Base-by-base conservation (phyloP, 2,113 vertebrate species). In the Sapayoa aenigma region DNA sequence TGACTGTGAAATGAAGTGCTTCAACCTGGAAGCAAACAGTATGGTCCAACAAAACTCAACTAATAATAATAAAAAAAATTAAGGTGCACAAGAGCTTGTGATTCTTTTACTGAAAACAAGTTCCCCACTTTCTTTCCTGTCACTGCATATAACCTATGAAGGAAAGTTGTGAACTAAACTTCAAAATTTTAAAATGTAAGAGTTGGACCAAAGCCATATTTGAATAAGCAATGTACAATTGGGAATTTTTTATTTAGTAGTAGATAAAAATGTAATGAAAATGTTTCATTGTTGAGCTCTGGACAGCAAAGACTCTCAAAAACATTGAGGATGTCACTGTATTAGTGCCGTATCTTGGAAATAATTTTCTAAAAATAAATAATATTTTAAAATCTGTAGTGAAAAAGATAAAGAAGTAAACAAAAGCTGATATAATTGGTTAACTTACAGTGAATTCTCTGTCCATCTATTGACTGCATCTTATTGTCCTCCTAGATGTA, bases 321-420 rank as follows among this genome's bases (percentile, higher is more conserved):
- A 77, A 33, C 33, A 15, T 35, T 69, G 28, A 67, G 19, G 21
- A 39, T 71, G 7, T 37, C 37, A 13, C 5, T 53, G 14, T 62
- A 21, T 52, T 39, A 5, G 1, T 69, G 6, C 4, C n/a, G 22
- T 23, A 79, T 68, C 4, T 39, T 31, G 13, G 10, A 85, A 85
- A 72, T 7, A 33, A 33, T 44, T 22, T 0, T 42, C 11, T 15
- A 20, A 2, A 44, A 16, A 62, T n/a, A 78, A 78, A 63, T 22
- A 0, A 0, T 33, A 65, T 19, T 23, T 78, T 72, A 25, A 31
- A 21, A 30, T 42, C 21, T 27, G 2, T 50, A 6, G 5, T 63
- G 28, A 56, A 52, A 71, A 74, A n/a, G n/a, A n/a, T n/a, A n/a
- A 30, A 62, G 15, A 33, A 63, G 56, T 17, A 37, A 35, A 53